phyloP scores from a whole-genome alignment of 2,797 vertebrate genomes.

The Peromyscus melanophrys region DNA sequence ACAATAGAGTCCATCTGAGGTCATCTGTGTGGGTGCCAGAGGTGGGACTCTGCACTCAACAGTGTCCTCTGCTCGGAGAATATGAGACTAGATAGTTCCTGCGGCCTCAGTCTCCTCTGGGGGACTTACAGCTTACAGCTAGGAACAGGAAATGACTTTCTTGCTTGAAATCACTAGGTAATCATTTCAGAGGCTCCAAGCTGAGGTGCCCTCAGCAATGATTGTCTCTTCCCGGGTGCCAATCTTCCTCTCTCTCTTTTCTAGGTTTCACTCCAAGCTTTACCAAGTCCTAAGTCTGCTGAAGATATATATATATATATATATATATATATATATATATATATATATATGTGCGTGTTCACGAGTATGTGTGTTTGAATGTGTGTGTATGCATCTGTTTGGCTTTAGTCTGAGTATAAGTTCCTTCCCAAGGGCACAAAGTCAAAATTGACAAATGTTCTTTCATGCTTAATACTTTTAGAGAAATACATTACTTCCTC shows the following conservation, averaged over 20 bases:
- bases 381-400: neutral
- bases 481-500: neutral
- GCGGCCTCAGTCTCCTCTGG: neutral
- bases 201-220: neutral
- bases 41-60: neutral
- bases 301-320: neutral
- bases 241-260: neutral
- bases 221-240: neutral
- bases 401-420: neutral
- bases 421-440: neutral
- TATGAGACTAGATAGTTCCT: neutral
- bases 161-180: neutral
- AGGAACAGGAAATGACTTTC: slow-evolving; percentile 26
- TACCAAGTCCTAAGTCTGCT: neutral
- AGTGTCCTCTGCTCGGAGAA: neutral
- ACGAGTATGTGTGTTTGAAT: neutral
- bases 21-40: neutral
- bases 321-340: neutral
- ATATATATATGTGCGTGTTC: neutral
- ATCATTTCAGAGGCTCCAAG: neutral
- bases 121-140: neutral
- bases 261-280: neutral
- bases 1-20: neutral
- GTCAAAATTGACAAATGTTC: neutral
- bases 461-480: neutral